Conservation (phyloP, 2,797 vertebrate genomes). For the Poecilia wingei region DNA sequence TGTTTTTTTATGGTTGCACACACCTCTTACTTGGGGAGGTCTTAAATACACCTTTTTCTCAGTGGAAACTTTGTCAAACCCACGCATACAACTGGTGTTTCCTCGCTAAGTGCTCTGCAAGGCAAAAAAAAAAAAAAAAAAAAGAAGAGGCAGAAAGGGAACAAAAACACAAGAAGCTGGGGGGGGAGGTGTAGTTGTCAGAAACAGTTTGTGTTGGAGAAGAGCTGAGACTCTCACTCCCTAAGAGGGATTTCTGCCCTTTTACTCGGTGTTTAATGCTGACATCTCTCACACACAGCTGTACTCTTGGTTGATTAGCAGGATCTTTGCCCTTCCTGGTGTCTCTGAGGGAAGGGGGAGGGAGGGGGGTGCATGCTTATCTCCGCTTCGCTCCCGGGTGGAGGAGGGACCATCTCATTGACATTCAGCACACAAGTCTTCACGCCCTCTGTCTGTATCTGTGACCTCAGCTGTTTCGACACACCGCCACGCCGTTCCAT, state of each 20-base stretch:
- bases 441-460: slow-evolving; percentile 50
- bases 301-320: slow-evolving; percentile 47
- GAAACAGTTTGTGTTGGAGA: slow-evolving; percentile 30
- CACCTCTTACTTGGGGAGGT: slow-evolving; percentile 13
- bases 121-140: not conserved
- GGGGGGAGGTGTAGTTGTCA: slow-evolving; percentile 13
- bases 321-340: slow-evolving; percentile 42
- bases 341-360: slow-evolving; percentile 30
- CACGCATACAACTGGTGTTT: slow-evolving; percentile 61
- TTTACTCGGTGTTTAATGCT: slow-evolving; percentile 14
- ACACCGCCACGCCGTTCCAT: slow-evolving; percentile 63
- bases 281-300: slow-evolving; percentile 44
- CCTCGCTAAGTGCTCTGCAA: slow-evolving; percentile 43
- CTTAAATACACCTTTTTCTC: slow-evolving; percentile 48
- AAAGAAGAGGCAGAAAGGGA: not conserved
- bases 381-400: slow-evolving; percentile 41
- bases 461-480: slow-evolving; percentile 73
- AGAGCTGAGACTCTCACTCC: slow-evolving; percentile 12
- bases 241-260: slow-evolving; percentile 24
- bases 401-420: slow-evolving; percentile 61
- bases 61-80: slow-evolving; percentile 64
- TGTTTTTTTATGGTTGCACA: slow-evolving; percentile 6
- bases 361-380: slow-evolving; percentile 1
- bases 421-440: slow-evolving; percentile 54
- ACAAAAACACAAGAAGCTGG: not conserved